Evolutionary conservation across 1,140 invertebrate species (phyloP), one percentile per base, ranked within the genome.

Genomic region (Bactericera cockerelli): DNA sequence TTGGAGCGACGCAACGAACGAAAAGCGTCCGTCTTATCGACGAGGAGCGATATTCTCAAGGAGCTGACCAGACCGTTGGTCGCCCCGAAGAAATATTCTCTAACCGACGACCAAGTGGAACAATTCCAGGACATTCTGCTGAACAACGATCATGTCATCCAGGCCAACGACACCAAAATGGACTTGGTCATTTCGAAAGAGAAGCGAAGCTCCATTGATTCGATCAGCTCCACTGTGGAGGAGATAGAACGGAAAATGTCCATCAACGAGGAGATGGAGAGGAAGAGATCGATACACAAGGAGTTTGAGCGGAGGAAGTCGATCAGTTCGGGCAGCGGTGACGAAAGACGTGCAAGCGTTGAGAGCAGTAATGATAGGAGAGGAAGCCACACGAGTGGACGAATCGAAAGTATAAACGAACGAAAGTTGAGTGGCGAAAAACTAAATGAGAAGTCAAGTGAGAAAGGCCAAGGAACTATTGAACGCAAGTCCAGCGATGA

Each of bases 121-220:
- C n/a, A 16, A 19, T 49, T 49, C 22, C n/a, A 22, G 8, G 42
- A 49, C 22, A 8, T 49, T 8, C n/a, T 49, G 4, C n/a, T 49
- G 3, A 49, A 49, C 19, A 49, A 49, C 42, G 42, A 49, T 22
- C n/a, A 49, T n/a, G 42, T 49, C n/a, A 49, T 49, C 19, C 42
- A 49, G 22, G 8, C 4, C n/a, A 49, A 49, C 22, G 22, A 49
- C 22, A 49, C 22, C n/a, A 49, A 49, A 49, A 49, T 49, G 22
- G 42, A 49, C 19, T n/a, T 49, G 26, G 55, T 56, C 26, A 26
- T 28, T n/a, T 56, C 55, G 26, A 28, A 56, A 56, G 24, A 56
- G 8, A 56, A 56, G 26, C 14, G 55, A 22, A 56, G 26, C 26
- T 28, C 55, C 8, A 26, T 56, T 24, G 55, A 56, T 56, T 56